Evolutionary conservation across 2,888 invertebrate genomes (phyloP), one percentile per base, ranked within the genome.

Genomic region (Pyrgus malvae): DNA sequence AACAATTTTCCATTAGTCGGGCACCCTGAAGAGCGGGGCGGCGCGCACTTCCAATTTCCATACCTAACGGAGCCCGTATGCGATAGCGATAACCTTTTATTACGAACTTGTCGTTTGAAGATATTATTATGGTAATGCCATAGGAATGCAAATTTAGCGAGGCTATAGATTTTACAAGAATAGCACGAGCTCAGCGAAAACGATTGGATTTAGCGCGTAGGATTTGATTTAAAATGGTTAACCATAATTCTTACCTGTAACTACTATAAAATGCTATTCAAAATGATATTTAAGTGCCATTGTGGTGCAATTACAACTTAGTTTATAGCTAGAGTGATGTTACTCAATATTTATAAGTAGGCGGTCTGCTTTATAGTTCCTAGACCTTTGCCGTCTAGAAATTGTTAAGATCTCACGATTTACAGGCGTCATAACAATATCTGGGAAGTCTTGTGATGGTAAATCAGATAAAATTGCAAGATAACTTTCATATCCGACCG

Each of bases 1-100:
- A 85, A 84, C 80, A 80, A 84, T 84, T 84, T 85, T 80, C 84
- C 80, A 86, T 84, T 86, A 86, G 78, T 31, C 41, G 41, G 48
- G 50, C 68, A 56, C 65, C 41, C 31, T 23, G 50, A 41, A 33
- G 48, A 40, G 54, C 67, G 66, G 70, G 64, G 65, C 65, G 61
- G 70, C 59, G 72, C 68, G 67, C 68, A 72, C 73, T 70, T 72
- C 70, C 77, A 76, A 82, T 82, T 74, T 79, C 76, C 78, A 78
- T 83, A 78, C 67, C 72, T 80, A 76, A 77, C 74, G 74, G 73
- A 72, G 61, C 72, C 65, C 71, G 64, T 72, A 76, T 72, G 72
- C 74, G 68, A 78, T 74, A 61, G 58, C 66, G 65, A 68, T 68
- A 76, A 77, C 75, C 74, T 82, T 80, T 80, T 82, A 83, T 79